Evolutionary conservation across 2,797 vertebrate species (phyloP), one percentile per base, ranked within the genome.

Genomic region (Chloroceryle amazona): DNA sequence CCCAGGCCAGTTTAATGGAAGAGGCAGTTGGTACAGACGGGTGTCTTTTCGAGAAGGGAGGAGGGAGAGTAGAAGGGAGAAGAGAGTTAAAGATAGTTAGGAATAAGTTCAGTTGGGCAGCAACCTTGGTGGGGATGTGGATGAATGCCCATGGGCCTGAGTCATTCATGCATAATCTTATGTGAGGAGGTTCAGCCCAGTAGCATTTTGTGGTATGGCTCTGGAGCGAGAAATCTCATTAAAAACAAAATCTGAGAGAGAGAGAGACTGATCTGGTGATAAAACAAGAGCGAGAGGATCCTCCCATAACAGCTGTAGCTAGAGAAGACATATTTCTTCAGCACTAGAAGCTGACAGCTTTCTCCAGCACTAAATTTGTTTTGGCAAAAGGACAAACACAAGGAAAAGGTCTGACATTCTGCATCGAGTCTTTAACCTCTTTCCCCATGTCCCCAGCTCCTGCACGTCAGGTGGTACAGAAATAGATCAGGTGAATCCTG

Each of bases 401-500:
- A 84, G 68, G 65, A 55, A 80, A 55, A 81, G 82, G 57, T 55
- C 41, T 93, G 75, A 67, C 51, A 62, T 62, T 62, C 47, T 63
- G 82, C 68, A 67, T 35, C 0, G 2, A 90, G 72, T 13, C 63
- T 58, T 65, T 70, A 20, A 63, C 71, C 66, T 46, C 73, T 23
- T 4, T 41, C 13, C 5, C 18, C 0, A 0, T 3, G 35, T 25
- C 41, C n/a, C 29, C 83, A 79, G 73, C 37, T 51, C 39, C 67
- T 58, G 70, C 71, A 54, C 1, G 0, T 47, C 72, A 83, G 39
- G 33, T 0, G 0, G 44, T 11, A 18, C 20, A 10, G 47, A 28
- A 15, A 6, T 1, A 81, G 31, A 37, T 33, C 35, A 66, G 58
- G 60, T 25, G 42, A 42, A n/a, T 44, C 26, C 85, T 87, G 85